Evolutionary conservation across 2,797 vertebrate genomes (phyloP), one percentile per base, ranked within the genome.

Genomic region (Pantherophis alleghaniensis): DNA sequence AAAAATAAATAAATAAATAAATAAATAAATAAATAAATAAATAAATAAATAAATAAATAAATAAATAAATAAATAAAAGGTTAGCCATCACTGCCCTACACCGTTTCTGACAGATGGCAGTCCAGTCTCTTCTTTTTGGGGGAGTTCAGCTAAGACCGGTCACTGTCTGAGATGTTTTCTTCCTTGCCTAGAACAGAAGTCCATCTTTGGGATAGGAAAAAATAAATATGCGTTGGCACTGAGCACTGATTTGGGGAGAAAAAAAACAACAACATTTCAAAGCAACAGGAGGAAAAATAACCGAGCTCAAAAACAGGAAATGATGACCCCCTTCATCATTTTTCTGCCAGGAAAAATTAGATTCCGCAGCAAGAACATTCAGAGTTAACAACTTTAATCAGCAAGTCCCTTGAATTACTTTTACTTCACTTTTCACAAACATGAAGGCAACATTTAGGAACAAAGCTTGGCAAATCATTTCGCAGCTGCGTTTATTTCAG

Each of bases 371-470:
- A 47, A 20, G 51, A 95, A 90, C 61, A 42, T 57, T 95, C 37
- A 86, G 91, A 94, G 93, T 37, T 93, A 94, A 94, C 86, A 95
- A 91, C 92, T 96, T 61, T 95, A 92, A 90, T 95, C 91, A 93
- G 51, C 28, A 93, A 12, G 20, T 57, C 51, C 94, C 92, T 93
- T 79, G 93, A 94, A 93, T 94, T 86, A 90, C 59, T 79, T 89
- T 92, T 22, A 92, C 66, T 95, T 95, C 92, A 63, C 95, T 90
- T 93, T 59, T 93, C 22, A 7, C 42, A 4, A 90, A 91, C 28
- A 94, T 92, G 60, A 47, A 83, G 74, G 74, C 32, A 79, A 79
- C 0, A 10, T 42, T 79, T 79, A 79, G 37, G 37, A 22, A 22
- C 9, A 22, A 37, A 37, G 32, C 6, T 37, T 74, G 32, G 14